Conservation (phyloP, 2,797 vertebrate species). For the Phrynocephalus vlangalii region DNA sequence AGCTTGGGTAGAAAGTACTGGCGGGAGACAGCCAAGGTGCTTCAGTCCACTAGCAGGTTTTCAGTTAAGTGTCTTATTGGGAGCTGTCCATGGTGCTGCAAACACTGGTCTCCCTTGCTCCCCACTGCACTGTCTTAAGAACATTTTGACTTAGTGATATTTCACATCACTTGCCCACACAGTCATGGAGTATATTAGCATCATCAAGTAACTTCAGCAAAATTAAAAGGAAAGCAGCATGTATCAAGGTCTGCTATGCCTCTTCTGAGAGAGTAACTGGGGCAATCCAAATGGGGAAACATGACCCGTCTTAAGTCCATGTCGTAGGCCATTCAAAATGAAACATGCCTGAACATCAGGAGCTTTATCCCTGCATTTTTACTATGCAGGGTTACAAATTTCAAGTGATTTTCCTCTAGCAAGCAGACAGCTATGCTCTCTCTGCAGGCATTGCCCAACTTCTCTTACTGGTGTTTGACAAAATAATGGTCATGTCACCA, state of each 20-base stretch:
- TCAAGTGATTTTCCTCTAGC: background rate
- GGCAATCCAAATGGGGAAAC: too few relatives aligned
- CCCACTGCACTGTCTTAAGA: background rate
- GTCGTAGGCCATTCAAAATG: background rate
- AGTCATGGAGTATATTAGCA: too few relatives aligned
- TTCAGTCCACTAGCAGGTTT: background rate
- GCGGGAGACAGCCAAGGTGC: too few relatives aligned
- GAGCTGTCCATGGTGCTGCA: background rate
- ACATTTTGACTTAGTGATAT: too few relatives aligned
- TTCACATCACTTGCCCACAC: too few relatives aligned
- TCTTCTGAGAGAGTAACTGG: too few relatives aligned
- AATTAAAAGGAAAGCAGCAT: too few relatives aligned
- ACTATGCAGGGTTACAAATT: background rate
- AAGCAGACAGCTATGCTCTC: background rate
- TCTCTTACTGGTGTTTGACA: background rate
- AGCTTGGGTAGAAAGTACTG: background rate
- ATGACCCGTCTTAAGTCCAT: background rate
- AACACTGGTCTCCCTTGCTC: background rate
- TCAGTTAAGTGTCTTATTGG: too few relatives aligned
- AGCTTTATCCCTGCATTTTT: background rate
- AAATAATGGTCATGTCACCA: background rate
- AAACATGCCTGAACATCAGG: background rate
- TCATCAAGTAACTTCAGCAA: too few relatives aligned
- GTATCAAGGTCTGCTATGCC: too few relatives aligned
- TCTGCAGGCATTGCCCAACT: background rate